Conservation (phyloP, 2,113 vertebrate species). For the Cyrtonyx montezumae region DNA sequence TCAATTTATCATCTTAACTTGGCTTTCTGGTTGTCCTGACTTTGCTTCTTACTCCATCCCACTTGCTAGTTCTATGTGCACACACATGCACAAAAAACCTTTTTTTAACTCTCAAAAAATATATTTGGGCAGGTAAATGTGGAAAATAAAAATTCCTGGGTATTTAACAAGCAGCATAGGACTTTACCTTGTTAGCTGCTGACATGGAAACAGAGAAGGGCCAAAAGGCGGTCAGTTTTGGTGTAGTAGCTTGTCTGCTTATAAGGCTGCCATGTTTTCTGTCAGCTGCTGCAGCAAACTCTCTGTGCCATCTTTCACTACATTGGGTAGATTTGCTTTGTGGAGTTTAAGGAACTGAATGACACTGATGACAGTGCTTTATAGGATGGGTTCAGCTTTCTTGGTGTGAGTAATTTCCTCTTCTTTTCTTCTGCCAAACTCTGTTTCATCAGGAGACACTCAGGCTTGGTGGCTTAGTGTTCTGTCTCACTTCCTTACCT, state of each 20-base stretch:
- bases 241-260: background rate
- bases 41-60: background rate
- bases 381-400: background rate
- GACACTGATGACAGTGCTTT: background rate
- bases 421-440: background rate
- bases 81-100: background rate
- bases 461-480: background rate
- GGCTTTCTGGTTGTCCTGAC: background rate
- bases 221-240: background rate
- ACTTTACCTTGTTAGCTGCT: background rate
- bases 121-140: background rate
- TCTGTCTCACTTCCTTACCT: background rate
- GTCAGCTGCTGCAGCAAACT: fast-evolving
- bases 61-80: background rate
- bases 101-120: background rate
- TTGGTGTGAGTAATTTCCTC: background rate
- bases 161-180: background rate
- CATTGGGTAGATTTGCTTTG: background rate
- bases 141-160: background rate
- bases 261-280: background rate
- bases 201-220: background rate
- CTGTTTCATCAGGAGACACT: background rate
- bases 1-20: background rate
- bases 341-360: background rate
- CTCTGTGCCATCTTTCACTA: background rate